Evolutionary conservation across 1,140 invertebrate species (phyloP).

Genomic region (Drosophila ananassae): DNA sequence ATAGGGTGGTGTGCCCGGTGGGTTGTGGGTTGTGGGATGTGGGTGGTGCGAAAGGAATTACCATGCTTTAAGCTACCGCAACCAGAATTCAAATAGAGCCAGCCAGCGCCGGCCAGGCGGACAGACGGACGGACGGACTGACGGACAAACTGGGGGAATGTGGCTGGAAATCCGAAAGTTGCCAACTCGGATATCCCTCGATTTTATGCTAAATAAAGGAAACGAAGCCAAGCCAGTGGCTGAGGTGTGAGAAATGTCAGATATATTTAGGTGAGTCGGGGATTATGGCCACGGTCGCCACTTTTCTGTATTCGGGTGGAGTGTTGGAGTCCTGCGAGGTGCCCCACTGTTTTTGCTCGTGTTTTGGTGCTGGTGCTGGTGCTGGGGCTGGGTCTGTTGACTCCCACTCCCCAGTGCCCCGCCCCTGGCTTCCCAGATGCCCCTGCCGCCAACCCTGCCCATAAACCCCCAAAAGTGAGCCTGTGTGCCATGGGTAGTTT

Average conservation of each 20-base stretch:
- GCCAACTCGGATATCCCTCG: constrained; percentile 35
- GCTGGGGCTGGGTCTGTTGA: constrained; percentile 3
- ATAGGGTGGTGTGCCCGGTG: neutral
- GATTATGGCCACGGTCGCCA: neutral
- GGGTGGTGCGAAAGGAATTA: constrained; percentile 57
- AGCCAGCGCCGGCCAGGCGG: neutral
- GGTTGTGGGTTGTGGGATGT: constrained; percentile 21
- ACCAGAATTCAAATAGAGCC: constrained; percentile 14
- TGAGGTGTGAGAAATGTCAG: neutral
- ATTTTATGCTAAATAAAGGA: constrained; percentile 43
- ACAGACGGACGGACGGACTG: too few relatives aligned
- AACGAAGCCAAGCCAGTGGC: neutral
- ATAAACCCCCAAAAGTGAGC: neutral
- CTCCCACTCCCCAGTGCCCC: constrained; percentile 4
- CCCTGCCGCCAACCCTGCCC: neutral
- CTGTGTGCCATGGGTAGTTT: constrained; percentile 70
- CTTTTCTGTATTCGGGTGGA: neutral
- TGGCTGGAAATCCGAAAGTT: constrained; percentile 34
- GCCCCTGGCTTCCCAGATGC: neutral
- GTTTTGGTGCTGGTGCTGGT: constrained; percentile 1
- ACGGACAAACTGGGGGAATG: constrained; percentile 12
- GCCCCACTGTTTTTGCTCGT: constrained; percentile 3
- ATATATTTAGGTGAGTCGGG: constrained; percentile 6
- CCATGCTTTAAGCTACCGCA: constrained; percentile 80
- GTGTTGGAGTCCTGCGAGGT: neutral